A percentile compares a stretch with the other conserved stretches of the same genome.
These are phyloP conservation scores for Tachina grossa DNA, from an alignment of 2,888 invertebrate genomes.

Conservation along the genomic window DNA sequence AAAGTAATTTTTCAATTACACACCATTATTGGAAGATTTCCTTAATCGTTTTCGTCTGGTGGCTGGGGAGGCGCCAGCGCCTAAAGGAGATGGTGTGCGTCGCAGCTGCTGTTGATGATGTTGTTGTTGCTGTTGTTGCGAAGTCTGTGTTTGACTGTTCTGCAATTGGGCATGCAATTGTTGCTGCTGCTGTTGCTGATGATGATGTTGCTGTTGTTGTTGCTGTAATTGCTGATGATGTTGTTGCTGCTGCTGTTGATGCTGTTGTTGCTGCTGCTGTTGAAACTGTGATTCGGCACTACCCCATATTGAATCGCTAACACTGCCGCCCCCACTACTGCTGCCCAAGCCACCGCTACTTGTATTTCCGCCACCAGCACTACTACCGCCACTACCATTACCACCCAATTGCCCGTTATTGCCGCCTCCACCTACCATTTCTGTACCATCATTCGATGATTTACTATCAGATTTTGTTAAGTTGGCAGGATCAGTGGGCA, in stretches of 20 bases:
- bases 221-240: slow-evolving; percentile 82
- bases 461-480: slow-evolving; percentile 88
- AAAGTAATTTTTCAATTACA: slow-evolving; percentile 38
- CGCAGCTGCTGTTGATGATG: slow-evolving; percentile 85
- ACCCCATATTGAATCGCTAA: slow-evolving; percentile 84
- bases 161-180: slow-evolving; percentile 85
- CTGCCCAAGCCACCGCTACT: slow-evolving; percentile 75
- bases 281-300: slow-evolving; percentile 84
- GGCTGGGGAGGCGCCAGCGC: slow-evolving; percentile 87
- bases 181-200: slow-evolving; percentile 84
- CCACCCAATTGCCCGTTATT: slow-evolving; percentile 76
- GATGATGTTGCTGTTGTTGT: slow-evolving; percentile 77
- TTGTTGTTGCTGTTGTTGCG: slow-evolving; percentile 86
- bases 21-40: slow-evolving; percentile 86
- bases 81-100: slow-evolving; percentile 83
- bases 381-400: slow-evolving; percentile 75
- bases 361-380: slow-evolving; percentile 74
- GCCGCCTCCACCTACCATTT: slow-evolving; percentile 83
- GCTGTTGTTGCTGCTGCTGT: slow-evolving; percentile 83
- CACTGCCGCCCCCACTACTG: slow-evolving; percentile 75
- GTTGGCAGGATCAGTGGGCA: slow-evolving; percentile 90
- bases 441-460: slow-evolving; percentile 83
- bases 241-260: slow-evolving; percentile 75
- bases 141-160: slow-evolving; percentile 85
- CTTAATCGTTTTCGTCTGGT: slow-evolving; percentile 86